Base-by-base conservation (phyloP, 2,797 vertebrate genomes). In the Poeciliopsis infans region DNA sequence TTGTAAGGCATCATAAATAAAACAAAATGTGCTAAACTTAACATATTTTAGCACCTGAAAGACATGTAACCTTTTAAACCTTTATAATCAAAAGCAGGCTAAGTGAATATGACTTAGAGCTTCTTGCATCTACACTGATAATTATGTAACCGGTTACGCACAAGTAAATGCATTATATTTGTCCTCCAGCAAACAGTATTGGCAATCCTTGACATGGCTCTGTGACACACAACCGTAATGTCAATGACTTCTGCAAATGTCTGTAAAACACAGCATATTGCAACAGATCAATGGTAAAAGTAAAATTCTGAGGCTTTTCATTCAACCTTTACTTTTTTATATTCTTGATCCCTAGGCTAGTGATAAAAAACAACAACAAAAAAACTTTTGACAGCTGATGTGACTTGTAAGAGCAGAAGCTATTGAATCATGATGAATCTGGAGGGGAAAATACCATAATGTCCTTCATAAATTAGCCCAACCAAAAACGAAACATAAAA, bases 391-490 rank as follows among this genome's bases (percentile, higher is more conserved):
- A 28, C 47, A 64, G 41, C 23, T 33, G 75, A 7, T 18, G 78
- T 61, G 12, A 79, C 66, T 33, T 33, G 6, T 11, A 33, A 46
- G 55, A 59, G 39, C 49, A 39, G 11, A 16, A 28, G 2, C 81
- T 55, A 81, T 68, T 83, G 57, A 84, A 85, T 84, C 78, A 66
- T 64, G 47, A 36, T 47, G 33, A 78, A 78, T 69, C 68, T 69
- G 4, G 61, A 68, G 36, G 36, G 11, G 41, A 41, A 25, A 41
- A 25, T 18, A 70, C 39, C 36, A 74, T 77, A 90, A 86, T 31
- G 78, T 68, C 53, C 76, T 59, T 18, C 75, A 77, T 86, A 75
- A 83, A 78, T 86, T 84, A 80, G 64, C 70, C 55, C 1, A 10
- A 41, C 64, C 33, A 70, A 25, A 59, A 36, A 11, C 1, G 20